Evolutionary conservation across 2,888 invertebrate species (phyloP), one percentile per base, ranked within the genome.

Genomic region (Drosophila neutralis): DNA sequence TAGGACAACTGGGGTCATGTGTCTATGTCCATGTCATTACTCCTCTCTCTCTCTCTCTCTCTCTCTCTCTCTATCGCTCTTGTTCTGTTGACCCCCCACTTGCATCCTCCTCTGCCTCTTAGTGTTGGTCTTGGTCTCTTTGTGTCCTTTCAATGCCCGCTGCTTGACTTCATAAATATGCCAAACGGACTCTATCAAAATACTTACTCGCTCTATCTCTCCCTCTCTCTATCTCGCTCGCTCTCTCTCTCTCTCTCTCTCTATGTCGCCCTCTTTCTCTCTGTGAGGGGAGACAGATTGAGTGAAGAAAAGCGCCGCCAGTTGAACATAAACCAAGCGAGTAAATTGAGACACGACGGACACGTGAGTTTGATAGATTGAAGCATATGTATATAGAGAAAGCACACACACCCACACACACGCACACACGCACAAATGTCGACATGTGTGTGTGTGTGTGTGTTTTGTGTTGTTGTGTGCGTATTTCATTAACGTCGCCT

Each of bases 311-410:
- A 58, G 58, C 68, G 73, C 62, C 74, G 73, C 69, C 69, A 80
- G 82, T 84, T 82, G 80, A 80, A 66, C 79, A 79, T 80, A 82
- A 79, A 81, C 88, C 87, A 83, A 85, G 86, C 88, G 83, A 86
- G 88, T 85, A 85, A 85, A 85, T 85, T 85, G 85, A 88, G 85
- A 88, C 88, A 88, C 86, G 80, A 87, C 83, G 83, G 87, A 85
- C 87, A 87, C 84, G 84, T 85, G 85, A 88, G 87, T 85, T 87
- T 85, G 85, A 85, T 85, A 87, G 88, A 85, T 85, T 88, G 88
- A 86, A 80, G 85, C 75, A 82, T 85, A 77, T 29, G 29, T 29
- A 29, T 85, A 68, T 74, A 56, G 35, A 53, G 64, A 70, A 56
- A 60, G 69, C 62, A 64, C 35, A 63, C 38, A 64, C 49, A 59